phyloP scores from a whole-genome alignment of 2,797 vertebrate species.

The Urocyon cinereoargenteus region DNA sequence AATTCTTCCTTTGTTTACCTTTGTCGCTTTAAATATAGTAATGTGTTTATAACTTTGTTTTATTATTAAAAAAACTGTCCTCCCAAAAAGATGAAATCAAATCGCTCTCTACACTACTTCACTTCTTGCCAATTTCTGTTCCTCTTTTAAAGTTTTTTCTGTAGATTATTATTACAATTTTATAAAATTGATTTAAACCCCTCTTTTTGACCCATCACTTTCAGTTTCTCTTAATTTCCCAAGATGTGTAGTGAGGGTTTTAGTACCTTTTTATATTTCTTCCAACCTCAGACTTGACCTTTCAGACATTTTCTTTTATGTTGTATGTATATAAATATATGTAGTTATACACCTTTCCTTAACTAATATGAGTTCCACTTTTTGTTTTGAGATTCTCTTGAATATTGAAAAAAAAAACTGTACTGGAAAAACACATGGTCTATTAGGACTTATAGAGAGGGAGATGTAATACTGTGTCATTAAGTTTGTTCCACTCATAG shows the following conservation, averaged over 20 bases:
- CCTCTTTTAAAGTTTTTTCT: background rate
- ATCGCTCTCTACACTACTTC: background rate
- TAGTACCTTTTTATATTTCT: background rate
- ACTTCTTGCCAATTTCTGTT: background rate
- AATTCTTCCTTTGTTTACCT: slow-evolving; percentile 33
- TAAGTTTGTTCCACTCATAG: background rate
- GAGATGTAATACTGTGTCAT: background rate
- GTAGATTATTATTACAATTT: background rate
- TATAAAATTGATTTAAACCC: background rate
- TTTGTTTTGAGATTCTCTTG: slow-evolving; percentile 22
- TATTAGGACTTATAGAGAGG: background rate
- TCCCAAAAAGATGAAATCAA: background rate
- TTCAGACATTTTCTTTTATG: background rate
- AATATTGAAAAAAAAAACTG: background rate
- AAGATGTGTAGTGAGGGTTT: background rate
- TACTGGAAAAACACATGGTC: background rate
- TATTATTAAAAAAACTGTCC: slow-evolving; percentile 26
- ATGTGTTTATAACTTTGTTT: background rate
- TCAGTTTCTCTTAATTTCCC: slow-evolving; percentile 26
- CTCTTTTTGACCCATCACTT: background rate
- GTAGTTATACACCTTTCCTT: background rate
- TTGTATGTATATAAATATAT: background rate
- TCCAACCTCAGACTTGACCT: background rate
- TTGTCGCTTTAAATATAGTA: background rate
- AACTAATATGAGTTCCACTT: background rate